Evolutionary conservation across 1,140 invertebrate species (phyloP).

Genomic region (Heliothis virescens): DNA sequence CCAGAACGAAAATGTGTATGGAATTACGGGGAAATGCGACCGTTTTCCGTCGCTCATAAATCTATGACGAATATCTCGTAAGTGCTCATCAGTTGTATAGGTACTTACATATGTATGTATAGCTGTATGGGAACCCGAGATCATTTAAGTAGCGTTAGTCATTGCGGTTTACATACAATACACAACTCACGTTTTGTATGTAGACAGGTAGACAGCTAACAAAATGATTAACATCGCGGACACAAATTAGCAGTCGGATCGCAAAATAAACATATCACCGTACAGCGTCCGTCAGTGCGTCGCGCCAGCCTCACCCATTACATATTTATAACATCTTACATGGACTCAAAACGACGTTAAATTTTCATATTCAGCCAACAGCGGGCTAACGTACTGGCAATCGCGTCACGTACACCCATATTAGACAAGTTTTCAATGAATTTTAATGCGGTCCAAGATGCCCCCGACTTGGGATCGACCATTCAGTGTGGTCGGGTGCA

Average conservation of each 20-base stretch:
- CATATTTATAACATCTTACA: conserved; percentile 63
- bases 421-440: conserved; percentile 76
- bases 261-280: conserved; percentile 52
- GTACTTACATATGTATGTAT: not conserved
- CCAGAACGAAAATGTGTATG: conserved; percentile 24
- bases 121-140: not conserved
- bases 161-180: not conserved
- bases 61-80: conserved; percentile 6
- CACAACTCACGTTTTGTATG: conserved; percentile 9
- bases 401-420: conserved; percentile 67
- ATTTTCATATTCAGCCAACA: conserved; percentile 62
- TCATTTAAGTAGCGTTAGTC: conserved; percentile 5
- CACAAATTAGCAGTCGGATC: conserved; percentile 28
- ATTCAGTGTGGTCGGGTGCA: conserved; percentile 54
- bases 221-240: conserved; percentile 37
- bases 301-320: conserved; percentile 37
- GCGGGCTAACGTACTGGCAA: conserved; percentile 52
- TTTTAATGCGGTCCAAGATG: conserved; percentile 68
- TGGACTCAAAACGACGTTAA: conserved; percentile 61
- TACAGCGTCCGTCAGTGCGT: conserved; percentile 11
- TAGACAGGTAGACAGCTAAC: conserved; percentile 16
- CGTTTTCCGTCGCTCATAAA: conserved; percentile 31
- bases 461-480: conserved; percentile 30
- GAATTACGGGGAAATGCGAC: conserved; percentile 28
- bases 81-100: not conserved